Conservation (phyloP, 2,888 invertebrate genomes). For the Gastracanthus pulcherrimus region DNA sequence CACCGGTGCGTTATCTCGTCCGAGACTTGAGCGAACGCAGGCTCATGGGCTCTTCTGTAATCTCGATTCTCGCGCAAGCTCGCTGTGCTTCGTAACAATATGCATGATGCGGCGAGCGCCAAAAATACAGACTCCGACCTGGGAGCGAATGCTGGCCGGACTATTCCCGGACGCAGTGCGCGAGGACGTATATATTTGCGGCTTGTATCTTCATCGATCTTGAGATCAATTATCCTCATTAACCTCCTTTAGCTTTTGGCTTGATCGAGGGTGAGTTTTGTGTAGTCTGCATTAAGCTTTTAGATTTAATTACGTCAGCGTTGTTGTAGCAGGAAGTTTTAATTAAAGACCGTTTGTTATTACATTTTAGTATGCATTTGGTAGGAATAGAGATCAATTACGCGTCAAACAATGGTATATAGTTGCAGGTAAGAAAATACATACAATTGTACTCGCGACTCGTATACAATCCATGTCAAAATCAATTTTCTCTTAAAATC, state of each 20-base stretch:
- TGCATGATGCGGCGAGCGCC: slow-evolving; percentile 4
- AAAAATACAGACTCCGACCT: slow-evolving; percentile 19
- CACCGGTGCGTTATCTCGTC: slow-evolving; percentile 1
- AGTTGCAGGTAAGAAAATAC: no score
- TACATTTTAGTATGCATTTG: no score
- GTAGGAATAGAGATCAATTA: no score
- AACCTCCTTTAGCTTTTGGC: slow-evolving; percentile 2
- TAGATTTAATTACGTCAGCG: background rate
- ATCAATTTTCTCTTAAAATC: no score
- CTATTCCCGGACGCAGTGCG: background rate
- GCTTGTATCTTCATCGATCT: slow-evolving; percentile 13
- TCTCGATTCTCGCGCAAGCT: no score
- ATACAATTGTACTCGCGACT: no score
- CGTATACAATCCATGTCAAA: no score
- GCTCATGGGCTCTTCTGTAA: background rate
- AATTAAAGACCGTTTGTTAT: no score
- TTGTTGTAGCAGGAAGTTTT: no score
- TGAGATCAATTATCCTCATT: slow-evolving; percentile 28
- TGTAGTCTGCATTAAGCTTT: background rate
- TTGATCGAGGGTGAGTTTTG: background rate
- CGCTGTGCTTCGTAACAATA: slow-evolving; percentile 18
- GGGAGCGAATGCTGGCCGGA: background rate
- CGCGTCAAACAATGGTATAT: no score
- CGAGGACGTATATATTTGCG: background rate
- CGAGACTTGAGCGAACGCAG: slow-evolving; percentile 23